Conservation (phyloP, 2,888 invertebrate genomes). For the Habrosyne pyritoides region DNA sequence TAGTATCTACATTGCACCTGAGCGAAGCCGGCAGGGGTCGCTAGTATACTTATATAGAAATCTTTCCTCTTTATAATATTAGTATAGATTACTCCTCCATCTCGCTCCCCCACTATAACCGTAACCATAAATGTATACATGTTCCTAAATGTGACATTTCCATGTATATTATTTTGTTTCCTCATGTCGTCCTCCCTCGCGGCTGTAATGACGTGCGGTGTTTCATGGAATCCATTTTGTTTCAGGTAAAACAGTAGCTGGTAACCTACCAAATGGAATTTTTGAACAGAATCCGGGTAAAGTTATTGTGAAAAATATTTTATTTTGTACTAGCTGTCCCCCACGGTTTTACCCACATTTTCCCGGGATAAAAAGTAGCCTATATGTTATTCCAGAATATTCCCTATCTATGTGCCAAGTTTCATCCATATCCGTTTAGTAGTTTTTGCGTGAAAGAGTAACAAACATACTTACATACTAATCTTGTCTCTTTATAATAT, state of each 20-base stretch:
- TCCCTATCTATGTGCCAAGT: too few relatives aligned
- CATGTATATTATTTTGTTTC: constrained; percentile 43
- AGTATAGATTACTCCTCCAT: too few relatives aligned
- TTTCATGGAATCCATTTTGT: constrained; percentile 58
- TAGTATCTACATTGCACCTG: too few relatives aligned
- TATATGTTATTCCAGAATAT: too few relatives aligned
- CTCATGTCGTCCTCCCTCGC: constrained; percentile 31
- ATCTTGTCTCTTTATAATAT: too few relatives aligned
- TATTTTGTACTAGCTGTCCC: too few relatives aligned
- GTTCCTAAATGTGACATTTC: constrained; percentile 40
- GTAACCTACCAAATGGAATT: constrained; percentile 27
- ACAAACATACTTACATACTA: too few relatives aligned
- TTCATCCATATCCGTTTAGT: too few relatives aligned
- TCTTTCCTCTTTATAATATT: too few relatives aligned
- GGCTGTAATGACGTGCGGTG: constrained; percentile 46
- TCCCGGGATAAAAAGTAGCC: too few relatives aligned
- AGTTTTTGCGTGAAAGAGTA: too few relatives aligned
- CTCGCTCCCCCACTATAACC: constrained; percentile 14
- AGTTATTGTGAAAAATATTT: background rate
- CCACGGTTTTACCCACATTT: too few relatives aligned
- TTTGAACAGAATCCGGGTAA: constrained; percentile 30
- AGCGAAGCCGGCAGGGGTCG: background rate
- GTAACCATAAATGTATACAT: constrained; percentile 19
- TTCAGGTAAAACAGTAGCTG: constrained; percentile 65
- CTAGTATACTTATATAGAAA: background rate